Evolutionary conservation across 2,888 invertebrate species (phyloP).

Genomic region (Ctena decussata): DNA sequence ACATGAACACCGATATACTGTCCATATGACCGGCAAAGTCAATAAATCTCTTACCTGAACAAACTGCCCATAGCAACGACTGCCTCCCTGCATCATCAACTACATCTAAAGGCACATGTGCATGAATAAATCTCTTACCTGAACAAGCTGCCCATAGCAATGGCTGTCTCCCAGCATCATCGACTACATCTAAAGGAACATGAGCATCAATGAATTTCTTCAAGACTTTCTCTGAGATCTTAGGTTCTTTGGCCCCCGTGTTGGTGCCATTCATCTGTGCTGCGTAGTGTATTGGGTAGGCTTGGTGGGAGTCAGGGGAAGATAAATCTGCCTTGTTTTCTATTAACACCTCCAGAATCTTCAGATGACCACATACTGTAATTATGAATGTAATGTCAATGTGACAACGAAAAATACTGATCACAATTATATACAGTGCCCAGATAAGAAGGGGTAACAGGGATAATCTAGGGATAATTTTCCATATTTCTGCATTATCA

Average conservation of each 20-base stretch:
- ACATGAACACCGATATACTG: conserved; percentile 92
- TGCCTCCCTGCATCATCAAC: conserved; percentile 97
- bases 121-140: conserved; percentile 90
- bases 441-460: no score
- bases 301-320: conserved; percentile 97
- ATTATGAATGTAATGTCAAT: no score
- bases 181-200: conserved; percentile 94
- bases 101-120: conserved; percentile 93
- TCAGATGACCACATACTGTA: conserved; percentile 96
- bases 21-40: no score
- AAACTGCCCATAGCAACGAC: conserved; percentile 98
- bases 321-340: conserved; percentile 95
- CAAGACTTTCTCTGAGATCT: conserved; percentile 92
- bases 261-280: conserved; percentile 98
- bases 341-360: conserved; percentile 94
- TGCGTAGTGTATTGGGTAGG: conserved; percentile 98
- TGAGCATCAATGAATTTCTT: conserved; percentile 92
- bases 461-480: no score
- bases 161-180: conserved; percentile 97
- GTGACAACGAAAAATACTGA: no score
- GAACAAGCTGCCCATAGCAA: conserved; percentile 99
- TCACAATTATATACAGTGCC: no score
- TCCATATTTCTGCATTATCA: no score
- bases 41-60: conserved; percentile 94
- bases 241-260: conserved; percentile 61